These are phyloP conservation scores for Acleris sparsana DNA, from an alignment of 2,888 invertebrate genomes.

Conservation along the genomic window DNA sequence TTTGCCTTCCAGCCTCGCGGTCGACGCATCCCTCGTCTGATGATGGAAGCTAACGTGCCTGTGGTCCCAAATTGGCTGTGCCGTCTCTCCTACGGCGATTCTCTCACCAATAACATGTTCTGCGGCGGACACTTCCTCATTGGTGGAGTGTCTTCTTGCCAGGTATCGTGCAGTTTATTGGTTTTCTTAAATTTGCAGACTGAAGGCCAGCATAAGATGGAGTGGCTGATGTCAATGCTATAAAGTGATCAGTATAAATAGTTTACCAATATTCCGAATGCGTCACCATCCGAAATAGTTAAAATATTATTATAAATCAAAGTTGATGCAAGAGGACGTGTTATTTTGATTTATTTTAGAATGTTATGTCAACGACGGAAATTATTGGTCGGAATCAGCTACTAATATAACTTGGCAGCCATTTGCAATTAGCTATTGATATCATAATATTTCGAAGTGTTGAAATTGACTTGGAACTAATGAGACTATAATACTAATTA, in stretches of 20 bases:
- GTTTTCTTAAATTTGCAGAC: neutral
- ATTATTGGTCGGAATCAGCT: neutral
- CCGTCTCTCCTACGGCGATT: conserved; percentile 71
- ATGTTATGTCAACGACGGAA: neutral
- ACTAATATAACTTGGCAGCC: conserved; percentile 18
- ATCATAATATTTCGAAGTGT: conserved; percentile 18
- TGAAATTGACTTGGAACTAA: neutral
- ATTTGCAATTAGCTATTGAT: conserved; percentile 1
- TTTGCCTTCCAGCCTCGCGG: conserved; percentile 60
- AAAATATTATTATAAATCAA: neutral
- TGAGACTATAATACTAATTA: neutral
- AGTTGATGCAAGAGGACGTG: neutral
- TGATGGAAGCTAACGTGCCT: conserved; percentile 79
- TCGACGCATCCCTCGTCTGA: conserved; percentile 67
- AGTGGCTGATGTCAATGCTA: neutral
- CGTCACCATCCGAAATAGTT: neutral
- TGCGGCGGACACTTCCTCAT: conserved; percentile 84
- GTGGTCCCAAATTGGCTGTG: conserved; percentile 77
- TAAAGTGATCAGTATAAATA: too few species aligned
- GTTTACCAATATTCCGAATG: too few species aligned
- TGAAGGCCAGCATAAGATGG: neutral
- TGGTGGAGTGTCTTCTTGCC: conserved; percentile 83
- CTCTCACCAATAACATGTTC: conserved; percentile 82
- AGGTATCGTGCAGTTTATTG: conserved; percentile 59
- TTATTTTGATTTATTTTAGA: neutral